These are phyloP conservation scores for Mycetomoellerius zeteki DNA, from an alignment of 1,140 invertebrate species.

Conservation along the genomic window DNA sequence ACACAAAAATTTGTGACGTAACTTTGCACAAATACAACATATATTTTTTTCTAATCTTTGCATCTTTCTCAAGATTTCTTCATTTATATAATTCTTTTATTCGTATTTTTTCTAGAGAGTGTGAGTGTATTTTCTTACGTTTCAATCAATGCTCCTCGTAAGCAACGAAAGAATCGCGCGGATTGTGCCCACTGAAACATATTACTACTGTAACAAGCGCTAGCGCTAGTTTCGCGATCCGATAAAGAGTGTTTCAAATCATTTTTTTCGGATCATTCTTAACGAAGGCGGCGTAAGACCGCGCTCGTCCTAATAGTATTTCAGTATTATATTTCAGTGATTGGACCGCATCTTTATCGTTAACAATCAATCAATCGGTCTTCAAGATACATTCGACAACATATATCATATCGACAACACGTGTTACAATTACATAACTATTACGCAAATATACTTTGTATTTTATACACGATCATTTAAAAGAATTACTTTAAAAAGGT, in stretches of 20 bases:
- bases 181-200: not conserved
- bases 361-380: constrained; percentile 8
- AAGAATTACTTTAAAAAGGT: not conserved
- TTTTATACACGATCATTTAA: constrained; percentile 10
- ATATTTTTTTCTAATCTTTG: constrained; percentile 76
- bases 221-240: too few species aligned
- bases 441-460: constrained; percentile 14
- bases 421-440: not conserved
- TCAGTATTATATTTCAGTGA: too few species aligned
- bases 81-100: constrained; percentile 58
- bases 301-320: too few species aligned
- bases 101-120: constrained; percentile 47
- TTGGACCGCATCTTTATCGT: not conserved
- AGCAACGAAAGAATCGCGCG: constrained; percentile 6
- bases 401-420: not conserved
- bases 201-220: too few species aligned
- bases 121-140: constrained; percentile 32
- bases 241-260: too few species aligned
- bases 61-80: constrained; percentile 68
- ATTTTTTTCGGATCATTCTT: too few species aligned
- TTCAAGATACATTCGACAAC: not conserved
- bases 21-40: constrained; percentile 77
- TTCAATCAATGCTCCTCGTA: constrained; percentile 2
- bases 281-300: too few species aligned
- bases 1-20: constrained; percentile 78